Conservation (phyloP, 2,888 invertebrate genomes). For the Serripes groenlandicus region DNA sequence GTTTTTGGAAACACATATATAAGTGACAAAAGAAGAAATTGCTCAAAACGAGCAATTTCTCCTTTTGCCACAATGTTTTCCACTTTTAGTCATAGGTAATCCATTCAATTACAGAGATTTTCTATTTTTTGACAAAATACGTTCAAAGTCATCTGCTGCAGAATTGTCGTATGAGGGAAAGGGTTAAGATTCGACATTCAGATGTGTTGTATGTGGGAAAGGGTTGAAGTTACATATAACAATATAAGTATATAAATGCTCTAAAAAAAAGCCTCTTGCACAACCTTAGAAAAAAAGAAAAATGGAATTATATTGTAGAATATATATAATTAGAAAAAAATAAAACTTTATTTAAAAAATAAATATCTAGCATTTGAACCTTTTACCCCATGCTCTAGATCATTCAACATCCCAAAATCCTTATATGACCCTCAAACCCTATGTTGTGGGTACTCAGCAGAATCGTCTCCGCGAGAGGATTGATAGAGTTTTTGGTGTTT, state of each 20-base stretch:
- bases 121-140: not conserved
- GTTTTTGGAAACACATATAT: too few species aligned
- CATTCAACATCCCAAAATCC: not conserved
- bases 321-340: constrained; percentile 1
- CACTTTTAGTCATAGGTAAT: too few species aligned
- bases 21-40: not conserved
- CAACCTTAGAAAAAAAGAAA: too few species aligned
- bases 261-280: too few species aligned
- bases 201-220: not conserved
- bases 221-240: too few species aligned
- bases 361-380: not conserved
- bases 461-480: too few species aligned
- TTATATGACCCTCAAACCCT: too few species aligned
- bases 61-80: not conserved
- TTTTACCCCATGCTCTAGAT: not conserved
- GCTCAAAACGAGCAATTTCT: not conserved
- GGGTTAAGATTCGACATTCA: not conserved
- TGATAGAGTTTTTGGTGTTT: not conserved
- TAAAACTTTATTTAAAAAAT: constrained; percentile 11
- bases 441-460: too few species aligned
- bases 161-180: not conserved
- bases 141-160: not conserved
- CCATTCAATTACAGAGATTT: too few species aligned
- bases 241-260: too few species aligned
- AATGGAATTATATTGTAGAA: not conserved